These are phyloP conservation scores for Mimas tiliae DNA, from an alignment of 2,888 invertebrate genomes.

Conservation along the genomic window DNA sequence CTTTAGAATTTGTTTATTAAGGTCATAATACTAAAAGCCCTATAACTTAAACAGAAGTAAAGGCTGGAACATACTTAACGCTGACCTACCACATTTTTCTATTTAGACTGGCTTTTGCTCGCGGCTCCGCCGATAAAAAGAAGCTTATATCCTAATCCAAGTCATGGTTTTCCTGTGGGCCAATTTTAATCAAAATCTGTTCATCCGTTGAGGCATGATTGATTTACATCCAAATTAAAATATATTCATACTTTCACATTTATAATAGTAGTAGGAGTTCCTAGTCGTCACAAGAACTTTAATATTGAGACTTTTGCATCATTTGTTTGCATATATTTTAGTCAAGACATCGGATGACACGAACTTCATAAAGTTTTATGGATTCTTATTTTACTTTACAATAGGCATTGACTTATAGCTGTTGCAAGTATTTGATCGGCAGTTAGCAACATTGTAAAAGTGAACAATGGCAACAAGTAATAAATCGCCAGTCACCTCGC, in stretches of 20 bases:
- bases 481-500: constrained; percentile 59
- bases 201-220: too few species aligned
- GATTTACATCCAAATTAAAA: too few species aligned
- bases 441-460: constrained; percentile 30
- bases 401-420: neutral
- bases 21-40: constrained; percentile 3
- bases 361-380: neutral
- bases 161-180: too few species aligned
- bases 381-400: neutral
- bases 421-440: neutral
- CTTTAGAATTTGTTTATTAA: constrained; percentile 38
- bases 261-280: too few species aligned
- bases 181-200: too few species aligned
- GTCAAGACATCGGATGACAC: too few species aligned
- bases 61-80: constrained; percentile 7
- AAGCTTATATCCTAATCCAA: too few species aligned
- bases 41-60: neutral
- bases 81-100: neutral
- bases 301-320: neutral
- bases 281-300: neutral
- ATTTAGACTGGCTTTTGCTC: neutral
- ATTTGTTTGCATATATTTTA: neutral
- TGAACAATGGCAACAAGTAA: constrained; percentile 51
- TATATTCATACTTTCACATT: too few species aligned
- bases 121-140: too few species aligned